Base-by-base conservation (phyloP, 2,113 vertebrate species). In the Erythrolamprus reginae region DNA sequence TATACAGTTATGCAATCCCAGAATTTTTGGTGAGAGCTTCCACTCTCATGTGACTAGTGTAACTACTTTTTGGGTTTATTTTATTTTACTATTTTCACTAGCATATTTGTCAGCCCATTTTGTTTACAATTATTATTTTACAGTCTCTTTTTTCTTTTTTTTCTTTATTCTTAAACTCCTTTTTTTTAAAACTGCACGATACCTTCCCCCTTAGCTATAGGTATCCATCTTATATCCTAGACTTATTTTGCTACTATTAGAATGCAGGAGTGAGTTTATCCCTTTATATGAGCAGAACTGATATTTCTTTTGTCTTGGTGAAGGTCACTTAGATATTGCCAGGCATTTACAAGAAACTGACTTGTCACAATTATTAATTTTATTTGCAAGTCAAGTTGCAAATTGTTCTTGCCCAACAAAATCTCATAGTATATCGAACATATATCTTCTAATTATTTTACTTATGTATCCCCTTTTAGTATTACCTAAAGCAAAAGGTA, bases 391-490 rank as follows among this genome's bases (percentile, higher is more conserved):
- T 15, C 65, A 77, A 38, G 2, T 70, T 70, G 58, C 65, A 33
- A 70, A 70, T 77, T 38, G 1, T 88, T 53, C 7, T 51, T 52
- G 24, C 65, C 10, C 21, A 51, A 21, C 47, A 65, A 45, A 65
- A 51, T 12, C 10, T 90, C 21, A 17, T 13, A 51, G n/a, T 28
- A 70, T n/a, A 42, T 12, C 15, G 0, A 85, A 85, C 77, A 13
- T 82, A 24, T 82, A 24, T 56, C 21, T 61, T 47, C 28, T 23
- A 61, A 50, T 85, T 90, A 90, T 85, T 65, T 45, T 83, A 10
- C 23, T 1, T 17, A 45, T 23, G 0, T 33, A n/a, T 53, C 0
- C 88, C 52, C 26, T 93, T 0, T 0, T 12, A n/a, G 28, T 12
- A 61, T 77, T 93, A 45, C 45, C 86, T 61, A 51, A 19, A n/a